Percentiles rank a stretch among this genome's conserved stretches.
phyloP scores from a whole-genome alignment of 1,140 invertebrate species.

The Acromyrmex echinatior region DNA sequence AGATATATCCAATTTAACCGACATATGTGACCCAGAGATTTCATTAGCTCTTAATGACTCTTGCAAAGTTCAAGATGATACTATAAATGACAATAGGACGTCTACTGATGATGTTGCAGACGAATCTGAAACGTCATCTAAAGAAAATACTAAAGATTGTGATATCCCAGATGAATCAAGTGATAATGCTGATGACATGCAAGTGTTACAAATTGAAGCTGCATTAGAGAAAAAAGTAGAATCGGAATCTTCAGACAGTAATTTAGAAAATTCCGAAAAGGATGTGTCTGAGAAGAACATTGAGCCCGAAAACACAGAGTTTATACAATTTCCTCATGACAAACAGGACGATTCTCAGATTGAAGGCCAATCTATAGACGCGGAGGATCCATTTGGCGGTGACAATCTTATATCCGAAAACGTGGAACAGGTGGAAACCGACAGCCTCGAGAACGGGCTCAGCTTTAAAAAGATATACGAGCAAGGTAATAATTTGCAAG shows the following conservation, averaged over 20 bases:
- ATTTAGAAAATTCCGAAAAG: constrained; percentile 56
- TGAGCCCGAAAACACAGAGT: constrained; percentile 83
- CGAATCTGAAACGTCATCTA: neutral
- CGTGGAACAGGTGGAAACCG: constrained; percentile 78
- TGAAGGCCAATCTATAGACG: constrained; percentile 82
- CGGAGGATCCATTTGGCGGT: constrained; percentile 85
- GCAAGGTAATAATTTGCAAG: constrained; percentile 79
- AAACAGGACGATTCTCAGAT: constrained; percentile 83
- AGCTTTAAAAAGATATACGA: constrained; percentile 79
- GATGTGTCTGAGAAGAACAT: constrained; percentile 69
- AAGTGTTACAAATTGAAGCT: constrained; percentile 39
- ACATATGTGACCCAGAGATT: neutral
- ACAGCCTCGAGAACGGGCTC: constrained; percentile 72
- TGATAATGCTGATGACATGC: constrained; percentile 25
- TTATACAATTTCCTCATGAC: constrained; percentile 84
- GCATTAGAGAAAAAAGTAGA: constrained; percentile 28
- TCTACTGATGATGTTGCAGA: neutral
- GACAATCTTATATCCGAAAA: constrained; percentile 79
- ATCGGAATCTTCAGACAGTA: constrained; percentile 57
- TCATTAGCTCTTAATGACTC: neutral
- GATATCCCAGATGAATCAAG: constrained; percentile 15
- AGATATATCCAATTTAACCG: neutral
- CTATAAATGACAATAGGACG: neutral
- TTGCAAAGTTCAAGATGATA: neutral
- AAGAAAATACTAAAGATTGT: constrained; percentile 21